A percentile compares a stretch with the other conserved stretches of the same genome.
Conservation (phyloP, 2,888 invertebrate genomes). For the Athalia rosae region DNA sequence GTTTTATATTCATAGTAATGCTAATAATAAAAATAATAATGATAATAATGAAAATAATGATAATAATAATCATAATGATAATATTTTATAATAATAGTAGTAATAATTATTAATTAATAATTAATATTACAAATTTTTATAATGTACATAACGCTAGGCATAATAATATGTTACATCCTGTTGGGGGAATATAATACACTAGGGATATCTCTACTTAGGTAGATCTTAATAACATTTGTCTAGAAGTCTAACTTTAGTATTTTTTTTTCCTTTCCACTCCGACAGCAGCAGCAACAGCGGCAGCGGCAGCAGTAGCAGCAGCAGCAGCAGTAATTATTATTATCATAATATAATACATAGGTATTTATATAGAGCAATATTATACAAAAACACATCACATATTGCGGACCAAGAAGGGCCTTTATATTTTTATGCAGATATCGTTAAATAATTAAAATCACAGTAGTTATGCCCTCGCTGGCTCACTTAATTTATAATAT, state of each 20-base stretch:
- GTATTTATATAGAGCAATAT: slow-evolving; percentile 73
- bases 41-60: slow-evolving; percentile 55
- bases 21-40: slow-evolving; percentile 46
- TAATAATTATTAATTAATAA: slow-evolving; percentile 58
- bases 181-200: slow-evolving; percentile 70
- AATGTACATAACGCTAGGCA: slow-evolving; percentile 65
- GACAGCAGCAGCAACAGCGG: slow-evolving; percentile 58
- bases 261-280: slow-evolving; percentile 54
- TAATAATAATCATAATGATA: slow-evolving; percentile 38
- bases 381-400: slow-evolving; percentile 74
- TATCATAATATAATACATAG: slow-evolving; percentile 71
- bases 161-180: slow-evolving; percentile 71
- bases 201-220: slow-evolving; percentile 65
- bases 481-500: slow-evolving; percentile 72
- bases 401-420: slow-evolving; percentile 67
- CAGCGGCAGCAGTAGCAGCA: slow-evolving; percentile 55
- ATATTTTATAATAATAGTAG: slow-evolving; percentile 52
- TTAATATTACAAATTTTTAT: slow-evolving; percentile 66
- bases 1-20: slow-evolving; percentile 65
- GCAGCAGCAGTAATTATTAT: slow-evolving; percentile 31
- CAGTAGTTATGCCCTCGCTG: slow-evolving; percentile 74
- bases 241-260: slow-evolving; percentile 51
- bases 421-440: slow-evolving; percentile 61
- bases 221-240: slow-evolving; percentile 58
- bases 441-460: slow-evolving; percentile 74